These are phyloP conservation scores for Leptopilina myrica DNA, from an alignment of 2,888 invertebrate species.

Conservation along the genomic window DNA sequence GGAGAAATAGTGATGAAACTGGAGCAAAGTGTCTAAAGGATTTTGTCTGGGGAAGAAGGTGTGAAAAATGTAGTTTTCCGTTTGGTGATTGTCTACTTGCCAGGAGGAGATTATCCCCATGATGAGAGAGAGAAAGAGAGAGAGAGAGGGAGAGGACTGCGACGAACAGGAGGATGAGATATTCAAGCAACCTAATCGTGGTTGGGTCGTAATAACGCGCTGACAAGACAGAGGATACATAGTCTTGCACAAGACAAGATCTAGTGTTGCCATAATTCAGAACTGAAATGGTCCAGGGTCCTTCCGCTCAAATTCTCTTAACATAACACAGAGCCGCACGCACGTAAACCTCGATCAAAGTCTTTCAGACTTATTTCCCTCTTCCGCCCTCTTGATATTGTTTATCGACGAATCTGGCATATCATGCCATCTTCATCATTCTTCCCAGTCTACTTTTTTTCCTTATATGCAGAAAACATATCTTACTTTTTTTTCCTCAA, in stretches of 20 bases:
- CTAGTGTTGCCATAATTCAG: conserved; percentile 36
- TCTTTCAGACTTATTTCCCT: conserved; percentile 11
- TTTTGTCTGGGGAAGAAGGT: neutral
- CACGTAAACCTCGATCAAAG: conserved; percentile 7
- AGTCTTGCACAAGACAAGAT: conserved; percentile 32
- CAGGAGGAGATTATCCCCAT: conserved; percentile 14
- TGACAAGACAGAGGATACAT: conserved; percentile 33
- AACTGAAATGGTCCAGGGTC: conserved; percentile 28
- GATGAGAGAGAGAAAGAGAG: neutral
- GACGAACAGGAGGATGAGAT: neutral
- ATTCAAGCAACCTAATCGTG: conserved; percentile 20
- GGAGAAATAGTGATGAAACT: conserved; percentile 1
- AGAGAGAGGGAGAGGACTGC: too few relatives aligned
- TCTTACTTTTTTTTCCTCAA: too few relatives aligned
- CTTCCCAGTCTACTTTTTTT: too few relatives aligned
- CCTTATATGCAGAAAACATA: too few relatives aligned
- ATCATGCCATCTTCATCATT: too few relatives aligned
- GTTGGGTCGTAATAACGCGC: conserved; percentile 30
- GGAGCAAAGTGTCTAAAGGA: neutral
- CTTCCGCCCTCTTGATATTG: conserved; percentile 25
- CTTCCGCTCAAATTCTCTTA: conserved; percentile 35
- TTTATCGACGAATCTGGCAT: conserved; percentile 29
- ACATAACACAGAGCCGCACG: conserved; percentile 9
- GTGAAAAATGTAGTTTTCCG: conserved; percentile 29
- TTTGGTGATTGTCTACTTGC: conserved; percentile 17